A percentile compares a stretch with the other conserved stretches of the same genome.
Evolutionary conservation across 1,140 invertebrate genomes (phyloP).

Genomic region (Pseudomyrmex dendroicus): DNA sequence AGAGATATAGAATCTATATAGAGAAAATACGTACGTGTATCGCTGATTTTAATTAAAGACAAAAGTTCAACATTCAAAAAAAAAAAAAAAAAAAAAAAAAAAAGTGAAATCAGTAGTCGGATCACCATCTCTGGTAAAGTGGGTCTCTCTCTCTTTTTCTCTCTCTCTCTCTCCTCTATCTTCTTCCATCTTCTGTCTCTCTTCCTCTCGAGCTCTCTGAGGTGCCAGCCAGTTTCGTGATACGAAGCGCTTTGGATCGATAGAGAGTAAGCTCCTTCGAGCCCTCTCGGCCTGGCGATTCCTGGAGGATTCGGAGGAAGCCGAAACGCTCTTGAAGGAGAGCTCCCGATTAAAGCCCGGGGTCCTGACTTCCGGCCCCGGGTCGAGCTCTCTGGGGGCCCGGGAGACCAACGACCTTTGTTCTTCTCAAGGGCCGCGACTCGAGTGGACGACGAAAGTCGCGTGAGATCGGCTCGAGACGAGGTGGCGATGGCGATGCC

Average conservation of each 20-base stretch:
- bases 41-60: conserved; percentile 34
- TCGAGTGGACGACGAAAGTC: conserved; percentile 69
- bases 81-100: conserved; percentile 20
- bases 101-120: conserved; percentile 54
- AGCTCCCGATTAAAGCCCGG: background rate
- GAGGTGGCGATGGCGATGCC: conserved; percentile 40
- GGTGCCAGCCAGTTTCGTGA: conserved; percentile 76
- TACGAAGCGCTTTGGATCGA: conserved; percentile 72
- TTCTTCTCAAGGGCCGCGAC: conserved; percentile 64
- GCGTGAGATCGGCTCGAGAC: conserved; percentile 32
- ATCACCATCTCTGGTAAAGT: conserved; percentile 46
- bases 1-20: background rate
- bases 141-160: conserved; percentile 21
- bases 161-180: background rate
- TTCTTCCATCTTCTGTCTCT: background rate
- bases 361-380: conserved; percentile 41
- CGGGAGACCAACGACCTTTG: conserved; percentile 63
- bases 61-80: conserved; percentile 13
- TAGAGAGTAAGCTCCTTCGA: conserved; percentile 71
- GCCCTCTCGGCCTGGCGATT: conserved; percentile 63
- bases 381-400: background rate
- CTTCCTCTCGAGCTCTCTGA: conserved; percentile 57
- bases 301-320: conserved; percentile 67
- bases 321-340: conserved; percentile 46
- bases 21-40: background rate